These are phyloP conservation scores for Drosophila funebris DNA, from an alignment of 1,140 invertebrate species.

Conservation along the genomic window DNA sequence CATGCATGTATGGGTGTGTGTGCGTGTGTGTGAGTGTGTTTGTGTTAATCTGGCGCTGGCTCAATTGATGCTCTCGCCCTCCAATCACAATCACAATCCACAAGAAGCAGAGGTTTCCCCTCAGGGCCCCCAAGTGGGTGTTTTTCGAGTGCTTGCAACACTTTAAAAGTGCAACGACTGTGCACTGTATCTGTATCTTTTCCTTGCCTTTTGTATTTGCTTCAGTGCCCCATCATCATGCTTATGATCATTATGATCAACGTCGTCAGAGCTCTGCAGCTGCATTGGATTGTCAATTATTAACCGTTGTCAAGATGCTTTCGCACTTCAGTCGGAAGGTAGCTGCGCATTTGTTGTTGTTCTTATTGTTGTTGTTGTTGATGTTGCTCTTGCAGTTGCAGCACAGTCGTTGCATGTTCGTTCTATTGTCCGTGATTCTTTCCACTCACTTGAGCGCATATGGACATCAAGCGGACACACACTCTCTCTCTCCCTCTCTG, in stretches of 20 bases:
- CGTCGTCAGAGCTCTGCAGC: conserved; percentile 34
- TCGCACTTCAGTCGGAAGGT: conserved; percentile 61
- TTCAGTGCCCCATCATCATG: conserved; percentile 11
- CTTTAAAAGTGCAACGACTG: conserved; percentile 72
- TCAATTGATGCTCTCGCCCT: conserved; percentile 57
- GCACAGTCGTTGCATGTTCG: conserved; percentile 40
- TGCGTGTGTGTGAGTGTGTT: not conserved
- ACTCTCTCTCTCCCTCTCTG: not conserved
- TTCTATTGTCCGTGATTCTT: conserved; percentile 77
- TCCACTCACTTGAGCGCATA: conserved; percentile 63
- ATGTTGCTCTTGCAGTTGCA: conserved; percentile 14
- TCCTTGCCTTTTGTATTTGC: not conserved
- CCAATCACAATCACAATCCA: conserved; percentile 41
- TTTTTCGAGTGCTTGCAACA: conserved; percentile 56
- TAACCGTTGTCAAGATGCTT: conserved; percentile 68
- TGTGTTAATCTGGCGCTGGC: conserved; percentile 51
- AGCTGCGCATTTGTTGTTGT: conserved; percentile 17
- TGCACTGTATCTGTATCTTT: conserved; percentile 2
- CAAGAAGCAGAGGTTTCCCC: not conserved
- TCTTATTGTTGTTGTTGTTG: not conserved
- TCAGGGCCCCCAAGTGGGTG: conserved; percentile 46
- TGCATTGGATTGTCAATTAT: conserved; percentile 71
- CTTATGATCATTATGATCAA: not conserved
- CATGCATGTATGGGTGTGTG: not conserved
- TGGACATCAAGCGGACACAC: not conserved